A percentile compares a stretch with the other conserved stretches of the same genome.
Evolutionary conservation across 2,113 vertebrate genomes (phyloP).

Genomic region (Heptranchias perlo): DNA sequence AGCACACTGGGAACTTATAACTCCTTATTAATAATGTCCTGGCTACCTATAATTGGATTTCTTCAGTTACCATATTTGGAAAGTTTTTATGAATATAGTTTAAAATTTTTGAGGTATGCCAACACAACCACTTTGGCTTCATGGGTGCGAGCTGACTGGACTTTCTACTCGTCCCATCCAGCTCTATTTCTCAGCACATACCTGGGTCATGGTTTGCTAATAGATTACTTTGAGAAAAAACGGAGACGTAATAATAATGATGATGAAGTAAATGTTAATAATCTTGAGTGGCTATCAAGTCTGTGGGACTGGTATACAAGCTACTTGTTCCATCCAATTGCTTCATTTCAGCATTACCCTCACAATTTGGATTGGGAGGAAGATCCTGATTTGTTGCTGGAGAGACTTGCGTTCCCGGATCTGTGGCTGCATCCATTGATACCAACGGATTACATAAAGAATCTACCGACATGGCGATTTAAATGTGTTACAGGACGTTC

Average conservation of each 20-base stretch:
- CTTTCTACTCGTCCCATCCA: conserved; percentile 93
- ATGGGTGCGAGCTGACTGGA: conserved; percentile 89
- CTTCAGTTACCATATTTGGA: conserved; percentile 91
- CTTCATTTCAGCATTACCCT: conserved; percentile 83
- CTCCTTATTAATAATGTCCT: conserved; percentile 89
- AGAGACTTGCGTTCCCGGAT: conserved; percentile 86
- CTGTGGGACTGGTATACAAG: conserved; percentile 98
- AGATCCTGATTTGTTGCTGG: conserved; percentile 78
- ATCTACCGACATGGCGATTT: conserved; percentile 82
- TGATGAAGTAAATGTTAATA: conserved; percentile 82
- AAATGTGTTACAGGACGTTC: conserved; percentile 47
- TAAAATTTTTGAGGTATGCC: conserved; percentile 86
- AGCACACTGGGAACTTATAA: conserved; percentile 97
- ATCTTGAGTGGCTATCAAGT: conserved; percentile 90
- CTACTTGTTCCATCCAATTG: conserved; percentile 86
- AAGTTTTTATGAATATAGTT: conserved; percentile 83
- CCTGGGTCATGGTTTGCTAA: conserved; percentile 83
- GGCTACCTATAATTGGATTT: conserved; percentile 93
- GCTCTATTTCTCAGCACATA: conserved; percentile 93
- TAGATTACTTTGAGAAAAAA: conserved; percentile 96
- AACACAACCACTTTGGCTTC: conserved; percentile 90
- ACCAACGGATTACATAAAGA: conserved; percentile 87
- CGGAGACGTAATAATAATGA: conserved; percentile 67
- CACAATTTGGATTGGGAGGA: conserved; percentile 90
- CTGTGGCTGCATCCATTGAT: conserved; percentile 92